Conservation (phyloP, 2,888 invertebrate species). For the Smittia aterrima region DNA sequence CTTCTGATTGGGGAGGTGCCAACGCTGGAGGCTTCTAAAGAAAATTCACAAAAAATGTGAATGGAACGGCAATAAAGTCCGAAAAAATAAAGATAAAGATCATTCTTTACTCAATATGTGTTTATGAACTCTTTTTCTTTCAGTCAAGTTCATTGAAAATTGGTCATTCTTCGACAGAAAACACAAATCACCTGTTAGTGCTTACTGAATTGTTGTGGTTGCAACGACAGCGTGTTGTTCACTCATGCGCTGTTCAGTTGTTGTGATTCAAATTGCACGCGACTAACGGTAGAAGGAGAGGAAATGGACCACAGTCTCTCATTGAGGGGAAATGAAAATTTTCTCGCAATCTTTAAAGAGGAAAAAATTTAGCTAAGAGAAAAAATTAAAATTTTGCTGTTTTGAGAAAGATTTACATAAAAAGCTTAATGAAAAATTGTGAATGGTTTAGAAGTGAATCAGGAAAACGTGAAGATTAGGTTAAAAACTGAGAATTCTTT, state of each 20-base stretch:
- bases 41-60: slow-evolving; percentile 9
- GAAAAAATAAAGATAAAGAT: background rate
- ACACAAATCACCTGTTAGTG: background rate
- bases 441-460: background rate
- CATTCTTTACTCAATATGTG: background rate
- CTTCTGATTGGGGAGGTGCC: slow-evolving; percentile 54
- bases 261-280: background rate
- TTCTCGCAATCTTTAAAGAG: background rate
- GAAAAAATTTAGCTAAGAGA: background rate
- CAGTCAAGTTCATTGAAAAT: background rate
- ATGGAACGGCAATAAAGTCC: background rate
- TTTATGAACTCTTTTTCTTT: too few relatives aligned
- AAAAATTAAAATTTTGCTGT: background rate
- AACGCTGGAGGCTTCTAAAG: slow-evolving; percentile 43
- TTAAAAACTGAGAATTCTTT: background rate
- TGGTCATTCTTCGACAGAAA: background rate
- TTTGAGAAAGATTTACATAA: background rate
- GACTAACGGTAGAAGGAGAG: background rate
- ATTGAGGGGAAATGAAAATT: slow-evolving; percentile 15
- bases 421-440: too few relatives aligned
- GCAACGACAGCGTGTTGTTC: background rate
- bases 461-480: background rate
- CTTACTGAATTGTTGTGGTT: background rate
- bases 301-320: slow-evolving; percentile 1
- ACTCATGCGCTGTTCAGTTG: background rate